Evolutionary conservation across 1,140 invertebrate genomes (phyloP).

Genomic region (Bombus consobrinus): DNA sequence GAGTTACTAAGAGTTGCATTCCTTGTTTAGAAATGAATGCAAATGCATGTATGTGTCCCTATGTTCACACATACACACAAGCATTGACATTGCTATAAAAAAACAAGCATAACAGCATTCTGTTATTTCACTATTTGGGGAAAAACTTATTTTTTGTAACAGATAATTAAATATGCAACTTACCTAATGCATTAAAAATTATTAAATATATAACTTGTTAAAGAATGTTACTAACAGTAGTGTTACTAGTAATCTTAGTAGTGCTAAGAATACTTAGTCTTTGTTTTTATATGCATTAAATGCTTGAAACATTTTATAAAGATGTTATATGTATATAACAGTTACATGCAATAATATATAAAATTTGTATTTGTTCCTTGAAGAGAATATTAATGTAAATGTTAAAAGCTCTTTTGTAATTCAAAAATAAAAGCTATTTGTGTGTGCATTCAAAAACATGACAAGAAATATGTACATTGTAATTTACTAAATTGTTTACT

Average conservation of each 20-base stretch:
- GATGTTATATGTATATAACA: constrained; percentile 17
- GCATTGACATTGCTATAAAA: constrained; percentile 7
- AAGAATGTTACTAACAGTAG: not conserved
- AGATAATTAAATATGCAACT: constrained; percentile 23
- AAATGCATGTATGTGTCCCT: constrained; percentile 36
- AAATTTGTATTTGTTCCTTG: not conserved
- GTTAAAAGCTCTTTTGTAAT: constrained; percentile 10
- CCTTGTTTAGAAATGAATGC: constrained; percentile 6
- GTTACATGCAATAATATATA: constrained; percentile 40
- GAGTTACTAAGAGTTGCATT: constrained; percentile 24
- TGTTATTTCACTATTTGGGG: constrained; percentile 22
- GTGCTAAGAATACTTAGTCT: not conserved
- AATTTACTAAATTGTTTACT: constrained; percentile 4
- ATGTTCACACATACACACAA: constrained; percentile 26
- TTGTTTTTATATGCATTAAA: not conserved
- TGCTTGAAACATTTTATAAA: not conserved
- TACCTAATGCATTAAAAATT: not conserved
- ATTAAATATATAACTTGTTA: constrained; percentile 12
- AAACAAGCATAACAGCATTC: constrained; percentile 35
- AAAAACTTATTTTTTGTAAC: constrained; percentile 29
- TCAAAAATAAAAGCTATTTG: constrained; percentile 17
- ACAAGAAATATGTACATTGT: constrained; percentile 28
- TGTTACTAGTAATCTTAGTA: not conserved
- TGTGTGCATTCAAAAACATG: constrained; percentile 38
- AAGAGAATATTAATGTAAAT: constrained; percentile 23